Evolutionary conservation across 2,888 invertebrate species (phyloP).

Genomic region (Artemia sp.): DNA sequence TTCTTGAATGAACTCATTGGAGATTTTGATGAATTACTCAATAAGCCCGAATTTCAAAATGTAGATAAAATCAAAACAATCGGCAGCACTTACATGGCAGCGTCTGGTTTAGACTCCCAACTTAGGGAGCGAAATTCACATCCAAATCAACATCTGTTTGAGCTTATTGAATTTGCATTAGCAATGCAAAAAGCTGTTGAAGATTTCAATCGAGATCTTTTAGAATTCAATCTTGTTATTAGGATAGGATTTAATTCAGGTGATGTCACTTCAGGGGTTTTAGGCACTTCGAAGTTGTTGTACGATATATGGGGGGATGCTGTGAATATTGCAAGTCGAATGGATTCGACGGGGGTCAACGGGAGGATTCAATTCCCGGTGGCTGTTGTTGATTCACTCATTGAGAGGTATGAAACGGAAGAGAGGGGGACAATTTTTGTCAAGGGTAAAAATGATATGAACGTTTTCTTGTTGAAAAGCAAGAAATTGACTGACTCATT

Average conservation of each 20-base stretch:
- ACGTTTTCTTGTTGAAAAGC: slow-evolving; percentile 50
- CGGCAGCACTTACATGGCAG: slow-evolving; percentile 93
- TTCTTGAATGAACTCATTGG: slow-evolving; percentile 89
- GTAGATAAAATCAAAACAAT: slow-evolving; percentile 97
- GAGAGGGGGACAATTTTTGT: slow-evolving; percentile 85
- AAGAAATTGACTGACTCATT: slow-evolving; percentile 22
- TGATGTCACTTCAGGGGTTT: slow-evolving; percentile 80
- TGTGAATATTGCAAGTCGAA: slow-evolving; percentile 87
- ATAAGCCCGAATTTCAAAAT: slow-evolving; percentile 57
- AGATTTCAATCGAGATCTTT: slow-evolving; percentile 69
- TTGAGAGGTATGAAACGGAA: slow-evolving; percentile 63
- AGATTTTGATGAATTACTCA: slow-evolving; percentile 83
- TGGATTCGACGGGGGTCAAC: slow-evolving; percentile 87
- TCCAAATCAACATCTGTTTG: slow-evolving; percentile 58
- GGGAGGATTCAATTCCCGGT: slow-evolving; percentile 68
- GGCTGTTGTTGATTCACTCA: slow-evolving; percentile 50
- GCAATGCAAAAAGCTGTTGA: slow-evolving; percentile 73
- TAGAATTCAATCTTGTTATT: slow-evolving; percentile 72
- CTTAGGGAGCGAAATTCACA: slow-evolving; percentile 49
- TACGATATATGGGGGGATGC: slow-evolving; percentile 99
- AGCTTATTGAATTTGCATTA: slow-evolving; percentile 81
- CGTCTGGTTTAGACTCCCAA: slow-evolving; percentile 75
- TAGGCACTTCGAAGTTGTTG: slow-evolving; percentile 67
- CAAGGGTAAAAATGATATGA: slow-evolving; percentile 91
- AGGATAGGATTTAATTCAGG: slow-evolving; percentile 77